Percentiles rank a stretch among this genome's conserved stretches.
These are phyloP conservation scores for Sebastes vulpes DNA, from an alignment of 2,797 vertebrate genomes.

Conservation along the genomic window DNA sequence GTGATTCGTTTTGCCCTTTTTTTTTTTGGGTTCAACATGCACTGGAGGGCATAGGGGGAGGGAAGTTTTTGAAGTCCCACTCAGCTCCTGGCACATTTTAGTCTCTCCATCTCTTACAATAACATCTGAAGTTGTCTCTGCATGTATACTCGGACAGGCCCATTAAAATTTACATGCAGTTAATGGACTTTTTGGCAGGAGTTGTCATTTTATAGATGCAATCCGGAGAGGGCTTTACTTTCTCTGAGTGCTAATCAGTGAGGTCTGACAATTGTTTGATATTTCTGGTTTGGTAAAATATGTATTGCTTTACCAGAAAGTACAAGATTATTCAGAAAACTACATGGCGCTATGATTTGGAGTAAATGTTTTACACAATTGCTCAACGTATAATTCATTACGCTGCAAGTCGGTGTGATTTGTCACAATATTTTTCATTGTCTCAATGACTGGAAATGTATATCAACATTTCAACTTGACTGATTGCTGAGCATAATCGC, in stretches of 20 bases:
- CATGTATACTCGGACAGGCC: conserved; percentile 45
- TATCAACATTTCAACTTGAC: conserved; percentile 11
- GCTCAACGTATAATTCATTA: neutral
- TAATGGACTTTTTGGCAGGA: conserved; percentile 84
- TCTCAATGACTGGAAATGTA: conserved; percentile 11
- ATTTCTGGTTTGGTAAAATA: conserved; percentile 57
- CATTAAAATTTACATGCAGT: conserved; percentile 66
- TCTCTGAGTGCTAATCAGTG: conserved; percentile 56
- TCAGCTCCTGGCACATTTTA: conserved; percentile 52
- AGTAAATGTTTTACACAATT: conserved; percentile 7
- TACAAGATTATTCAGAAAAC: conserved; percentile 11
- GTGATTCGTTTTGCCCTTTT: conserved; percentile 51
- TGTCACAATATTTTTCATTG: neutral
- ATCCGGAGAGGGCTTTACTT: conserved; percentile 49
- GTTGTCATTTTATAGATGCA: conserved; percentile 60
- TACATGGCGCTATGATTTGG: neutral
- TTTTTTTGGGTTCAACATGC: conserved; percentile 54
- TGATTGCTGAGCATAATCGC: neutral
- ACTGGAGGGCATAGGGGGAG: conserved; percentile 26
- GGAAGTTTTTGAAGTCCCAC: conserved; percentile 27
- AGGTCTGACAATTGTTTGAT: conserved; percentile 59
- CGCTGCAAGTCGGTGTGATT: conserved; percentile 2
- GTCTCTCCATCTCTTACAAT: conserved; percentile 34
- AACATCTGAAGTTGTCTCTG: conserved; percentile 65
- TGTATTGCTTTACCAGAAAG: conserved; percentile 35